Evolutionary conservation across 2,797 vertebrate species (phyloP), one percentile per base, ranked within the genome.

Genomic region (Acanthornis magna): DNA sequence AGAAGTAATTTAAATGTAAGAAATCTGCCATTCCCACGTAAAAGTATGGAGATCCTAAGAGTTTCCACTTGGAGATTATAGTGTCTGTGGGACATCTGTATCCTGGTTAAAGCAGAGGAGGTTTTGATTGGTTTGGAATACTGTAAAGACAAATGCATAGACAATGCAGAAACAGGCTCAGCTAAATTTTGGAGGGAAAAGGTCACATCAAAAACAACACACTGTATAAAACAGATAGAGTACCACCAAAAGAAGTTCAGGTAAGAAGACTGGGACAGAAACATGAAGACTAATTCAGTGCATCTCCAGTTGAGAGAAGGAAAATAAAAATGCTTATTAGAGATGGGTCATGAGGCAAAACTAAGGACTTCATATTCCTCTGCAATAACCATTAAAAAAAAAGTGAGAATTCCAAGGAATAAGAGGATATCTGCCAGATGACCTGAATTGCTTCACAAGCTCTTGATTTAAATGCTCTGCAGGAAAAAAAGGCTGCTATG

Each of bases 401-500:
- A 25, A 11, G 15, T 51, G 54, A 72, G 14, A 91, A 83, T 91
- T 80, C 54, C 38, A 71, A 40, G 29, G 47, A 85, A 25, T 29
- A 26, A 70, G 54, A 81, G 26, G 29, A 19, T 88, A 63, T 78
- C 73, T 92, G 70, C 73, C 50, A 72, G 72, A 51, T 88, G 87
- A 93, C 36, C 42, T 53, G 76, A 89, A 61, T 40, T 62, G 75
- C 47, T 95, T 85, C 51, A 53, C 78, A 92, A 80, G 57, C 38
- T 63, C 87, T 66, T 92, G 66, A 88, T 95, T 87, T 83, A 80
- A 91, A 86, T 85, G 55, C 58, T 88, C 68, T 83, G 50, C 70
- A 68, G 90, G 70, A 71, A 70, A 77, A 71, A 72, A 88, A 36
- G 7, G 27, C 81, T 68, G 51, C 51, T 96, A 5, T 88, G 68